Conservation (phyloP, 2,888 invertebrate genomes). For the Dasysyrphus tricinctus region DNA sequence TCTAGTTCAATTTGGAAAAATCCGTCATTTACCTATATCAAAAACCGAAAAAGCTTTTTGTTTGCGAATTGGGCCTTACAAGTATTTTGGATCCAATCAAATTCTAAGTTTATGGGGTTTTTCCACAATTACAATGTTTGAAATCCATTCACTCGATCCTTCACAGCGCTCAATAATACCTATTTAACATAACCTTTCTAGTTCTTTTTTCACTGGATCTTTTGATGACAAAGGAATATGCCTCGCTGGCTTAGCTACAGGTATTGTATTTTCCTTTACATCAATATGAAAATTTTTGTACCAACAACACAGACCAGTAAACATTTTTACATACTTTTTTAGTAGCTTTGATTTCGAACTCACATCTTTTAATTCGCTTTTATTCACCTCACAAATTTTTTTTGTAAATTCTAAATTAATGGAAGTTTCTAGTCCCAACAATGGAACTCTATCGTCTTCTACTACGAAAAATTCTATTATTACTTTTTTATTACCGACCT, state of each 20-base stretch:
- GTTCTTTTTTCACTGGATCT: background rate
- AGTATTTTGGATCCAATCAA: constrained; percentile 41
- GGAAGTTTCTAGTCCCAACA: background rate
- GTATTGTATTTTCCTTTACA: background rate
- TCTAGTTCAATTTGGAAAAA: no score
- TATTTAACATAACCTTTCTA: background rate
- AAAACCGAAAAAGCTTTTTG: no score
- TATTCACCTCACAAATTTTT: background rate
- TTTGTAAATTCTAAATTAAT: constrained; percentile 2
- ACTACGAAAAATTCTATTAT: background rate
- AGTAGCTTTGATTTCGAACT: background rate
- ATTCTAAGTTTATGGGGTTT: constrained; percentile 43
- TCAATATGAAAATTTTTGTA: background rate
- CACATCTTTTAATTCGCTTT: background rate
- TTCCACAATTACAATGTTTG: constrained; percentile 50
- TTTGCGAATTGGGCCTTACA: background rate
- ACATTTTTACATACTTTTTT: background rate
- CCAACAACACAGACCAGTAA: background rate
- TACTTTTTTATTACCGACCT: background rate
- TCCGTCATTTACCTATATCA: no score
- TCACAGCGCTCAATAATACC: background rate
- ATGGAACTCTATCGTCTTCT: background rate
- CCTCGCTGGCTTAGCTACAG: background rate
- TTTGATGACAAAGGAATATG: background rate
- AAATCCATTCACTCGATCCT: constrained; percentile 28